Percentiles rank a stretch among this genome's conserved stretches.
Conservation (phyloP, 2,113 vertebrate species). For the Hipposideros armiger region DNA sequence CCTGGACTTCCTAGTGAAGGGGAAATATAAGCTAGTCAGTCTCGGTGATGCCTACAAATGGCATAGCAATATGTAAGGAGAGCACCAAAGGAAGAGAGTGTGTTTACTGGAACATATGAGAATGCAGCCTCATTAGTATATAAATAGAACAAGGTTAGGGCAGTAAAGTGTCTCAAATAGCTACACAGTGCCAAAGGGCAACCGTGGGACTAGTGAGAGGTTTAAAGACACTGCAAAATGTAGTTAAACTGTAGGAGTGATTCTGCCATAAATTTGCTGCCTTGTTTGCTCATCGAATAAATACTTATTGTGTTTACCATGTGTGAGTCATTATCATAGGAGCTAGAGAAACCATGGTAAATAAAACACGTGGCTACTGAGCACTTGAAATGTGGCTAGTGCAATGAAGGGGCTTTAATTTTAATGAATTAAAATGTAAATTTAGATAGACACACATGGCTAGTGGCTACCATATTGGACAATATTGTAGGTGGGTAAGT, state of each 20-base stretch:
- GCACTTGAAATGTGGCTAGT: not conserved
- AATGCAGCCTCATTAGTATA: not conserved
- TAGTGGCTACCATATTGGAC: not conserved
- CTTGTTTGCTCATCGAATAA: not conserved
- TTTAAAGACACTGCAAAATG: not conserved
- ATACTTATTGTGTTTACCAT: not conserved
- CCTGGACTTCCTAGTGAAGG: not conserved
- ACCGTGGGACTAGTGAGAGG: not conserved
- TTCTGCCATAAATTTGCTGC: not conserved
- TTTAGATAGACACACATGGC: not conserved
- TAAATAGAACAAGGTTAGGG: not conserved
- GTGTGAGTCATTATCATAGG: not conserved
- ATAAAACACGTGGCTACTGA: not conserved
- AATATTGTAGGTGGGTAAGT: not conserved
- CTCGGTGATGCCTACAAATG: not conserved
- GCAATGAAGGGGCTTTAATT: not conserved
- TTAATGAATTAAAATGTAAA: slow-evolving; percentile 36
- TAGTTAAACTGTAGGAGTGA: not conserved
- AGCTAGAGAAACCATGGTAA: not conserved
- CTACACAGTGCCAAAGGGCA: not conserved
- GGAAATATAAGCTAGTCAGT: not conserved
- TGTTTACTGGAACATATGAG: not conserved
- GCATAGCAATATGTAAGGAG: not conserved
- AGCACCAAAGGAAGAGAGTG: not conserved
- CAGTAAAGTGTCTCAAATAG: not conserved